Evolutionary conservation across 92 coral and sea anemone species (phyloP).

Genomic region (Heteractis magnifica): DNA sequence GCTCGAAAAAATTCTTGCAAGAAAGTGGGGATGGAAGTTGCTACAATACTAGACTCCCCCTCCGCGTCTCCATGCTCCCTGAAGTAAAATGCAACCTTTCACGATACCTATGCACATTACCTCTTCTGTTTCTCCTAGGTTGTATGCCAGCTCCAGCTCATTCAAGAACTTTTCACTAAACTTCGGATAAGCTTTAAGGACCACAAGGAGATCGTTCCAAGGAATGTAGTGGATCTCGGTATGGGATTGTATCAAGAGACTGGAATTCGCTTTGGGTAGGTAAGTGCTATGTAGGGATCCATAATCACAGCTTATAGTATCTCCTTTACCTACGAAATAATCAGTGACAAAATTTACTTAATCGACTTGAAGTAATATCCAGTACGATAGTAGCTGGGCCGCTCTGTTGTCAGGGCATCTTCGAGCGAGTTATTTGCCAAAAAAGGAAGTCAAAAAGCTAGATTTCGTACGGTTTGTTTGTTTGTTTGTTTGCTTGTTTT

Average conservation of each 20-base stretch:
- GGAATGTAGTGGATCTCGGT: slow-evolving; percentile 81
- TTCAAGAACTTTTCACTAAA: slow-evolving; percentile 78
- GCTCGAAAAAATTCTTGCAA: not conserved
- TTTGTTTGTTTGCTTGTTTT: too few relatives aligned
- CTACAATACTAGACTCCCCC: not conserved
- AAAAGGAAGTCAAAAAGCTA: too few relatives aligned
- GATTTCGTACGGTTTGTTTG: too few relatives aligned
- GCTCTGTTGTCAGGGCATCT: too few relatives aligned
- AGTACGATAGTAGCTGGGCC: too few relatives aligned
- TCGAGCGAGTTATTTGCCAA: too few relatives aligned
- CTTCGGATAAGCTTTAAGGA: slow-evolving; percentile 79
- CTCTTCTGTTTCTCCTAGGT: slow-evolving; percentile 59
- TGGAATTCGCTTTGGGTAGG: slow-evolving; percentile 91
- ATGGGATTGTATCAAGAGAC: slow-evolving; percentile 75
- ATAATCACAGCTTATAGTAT: slow-evolving; percentile 92
- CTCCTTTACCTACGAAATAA: slow-evolving; percentile 70
- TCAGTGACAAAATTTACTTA: too few relatives aligned
- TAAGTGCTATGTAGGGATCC: slow-evolving; percentile 49
- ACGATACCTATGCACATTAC: slow-evolving; percentile 7
- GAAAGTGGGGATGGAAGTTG: not conserved
- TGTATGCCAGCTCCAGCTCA: slow-evolving; percentile 85
- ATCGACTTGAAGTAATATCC: too few relatives aligned
- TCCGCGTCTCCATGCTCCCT: not conserved
- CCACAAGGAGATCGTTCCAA: slow-evolving; percentile 84
- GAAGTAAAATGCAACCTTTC: too few relatives aligned